Percentiles rank a stretch among this genome's conserved stretches.
These are phyloP conservation scores for Centropus bengalensis DNA, from an alignment of 2,113 vertebrate species.

Conservation along the genomic window DNA sequence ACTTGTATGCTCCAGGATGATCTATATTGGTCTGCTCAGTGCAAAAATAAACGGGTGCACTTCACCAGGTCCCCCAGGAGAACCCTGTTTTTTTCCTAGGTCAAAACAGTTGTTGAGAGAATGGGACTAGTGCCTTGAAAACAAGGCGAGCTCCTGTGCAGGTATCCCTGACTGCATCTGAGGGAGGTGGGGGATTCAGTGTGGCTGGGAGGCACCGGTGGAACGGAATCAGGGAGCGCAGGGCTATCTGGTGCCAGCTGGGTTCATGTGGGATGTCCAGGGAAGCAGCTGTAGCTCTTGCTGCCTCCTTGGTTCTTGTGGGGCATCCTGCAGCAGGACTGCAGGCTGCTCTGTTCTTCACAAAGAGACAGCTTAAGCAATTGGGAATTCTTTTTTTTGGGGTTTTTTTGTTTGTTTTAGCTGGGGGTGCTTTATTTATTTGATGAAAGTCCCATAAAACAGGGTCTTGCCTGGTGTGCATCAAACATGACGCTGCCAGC, in stretches of 20 bases:
- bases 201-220: accelerated
- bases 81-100: accelerated
- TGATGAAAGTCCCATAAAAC: neutral
- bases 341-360: neutral
- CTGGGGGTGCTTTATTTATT: neutral
- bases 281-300: accelerated
- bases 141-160: accelerated
- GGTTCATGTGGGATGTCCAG: accelerated
- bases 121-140: no score
- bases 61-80: accelerated
- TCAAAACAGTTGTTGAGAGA: neutral
- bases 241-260: accelerated
- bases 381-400: accelerated
- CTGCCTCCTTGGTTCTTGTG: accelerated
- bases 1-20: neutral
- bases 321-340: accelerated
- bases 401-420: no score
- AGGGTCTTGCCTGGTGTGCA: accelerated
- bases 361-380: neutral
- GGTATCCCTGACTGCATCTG: accelerated
- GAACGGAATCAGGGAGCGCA: accelerated
- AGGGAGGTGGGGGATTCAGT: no score
- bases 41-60: neutral
- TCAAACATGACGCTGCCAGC: no score
- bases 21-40: neutral